These are phyloP conservation scores for Drosophila koepferae DNA, from an alignment of 2,888 invertebrate genomes.

Conservation along the genomic window DNA sequence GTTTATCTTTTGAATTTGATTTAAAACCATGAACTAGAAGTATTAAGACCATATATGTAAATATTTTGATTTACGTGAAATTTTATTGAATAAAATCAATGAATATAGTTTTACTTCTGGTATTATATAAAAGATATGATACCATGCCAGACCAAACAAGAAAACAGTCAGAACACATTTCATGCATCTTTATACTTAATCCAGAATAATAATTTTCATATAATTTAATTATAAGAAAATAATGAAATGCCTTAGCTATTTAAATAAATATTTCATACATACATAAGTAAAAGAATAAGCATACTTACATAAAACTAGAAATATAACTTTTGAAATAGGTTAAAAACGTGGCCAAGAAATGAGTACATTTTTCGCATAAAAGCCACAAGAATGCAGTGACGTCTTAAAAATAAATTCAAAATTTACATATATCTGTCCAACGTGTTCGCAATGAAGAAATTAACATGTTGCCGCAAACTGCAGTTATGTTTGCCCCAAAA, in stretches of 20 bases:
- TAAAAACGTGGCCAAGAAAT: not conserved
- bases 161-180: too few species aligned
- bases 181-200: too few species aligned
- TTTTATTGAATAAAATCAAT: too few species aligned
- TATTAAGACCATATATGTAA: not conserved
- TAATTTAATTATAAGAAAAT: too few species aligned
- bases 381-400: constrained; percentile 8
- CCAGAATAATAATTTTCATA: too few species aligned
- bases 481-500: constrained; percentile 69
- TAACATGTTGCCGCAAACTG: constrained; percentile 75
- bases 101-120: too few species aligned
- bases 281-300: too few species aligned
- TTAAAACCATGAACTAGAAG: not conserved
- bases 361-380: not conserved
- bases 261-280: not conserved
- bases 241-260: too few species aligned
- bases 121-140: too few species aligned
- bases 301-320: not conserved
- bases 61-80: too few species aligned
- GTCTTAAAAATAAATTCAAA: constrained; percentile 2
- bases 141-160: too few species aligned
- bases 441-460: constrained; percentile 68
- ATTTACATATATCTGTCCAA: constrained; percentile 11
- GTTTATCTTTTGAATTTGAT: constrained; percentile 15
- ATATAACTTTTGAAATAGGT: not conserved